phyloP scores from a whole-genome alignment of 2,797 vertebrate species.

The Mergus octosetaceus region DNA sequence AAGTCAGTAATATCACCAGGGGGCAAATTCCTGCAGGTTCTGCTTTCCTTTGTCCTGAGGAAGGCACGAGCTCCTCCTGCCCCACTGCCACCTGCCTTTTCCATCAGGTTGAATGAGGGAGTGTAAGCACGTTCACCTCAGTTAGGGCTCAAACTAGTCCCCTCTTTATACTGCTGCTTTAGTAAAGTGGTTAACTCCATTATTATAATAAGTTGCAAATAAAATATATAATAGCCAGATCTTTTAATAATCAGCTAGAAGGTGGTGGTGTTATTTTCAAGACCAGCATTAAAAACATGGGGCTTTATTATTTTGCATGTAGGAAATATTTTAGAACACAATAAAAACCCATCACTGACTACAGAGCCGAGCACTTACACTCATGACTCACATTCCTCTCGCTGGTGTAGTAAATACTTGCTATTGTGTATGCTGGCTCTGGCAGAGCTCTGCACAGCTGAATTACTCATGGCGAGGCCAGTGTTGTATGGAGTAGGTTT shows the following conservation, averaged over 20 bases:
- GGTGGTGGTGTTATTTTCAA: background rate
- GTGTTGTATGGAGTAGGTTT: background rate
- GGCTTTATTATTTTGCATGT: background rate
- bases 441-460: background rate
- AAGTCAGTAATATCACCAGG: background rate
- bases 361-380: background rate
- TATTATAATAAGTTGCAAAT: background rate
- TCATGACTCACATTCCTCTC: background rate
- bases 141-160: background rate
- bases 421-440: background rate
- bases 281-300: background rate
- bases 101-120: background rate
- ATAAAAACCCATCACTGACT: background rate
- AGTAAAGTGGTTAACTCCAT: background rate
- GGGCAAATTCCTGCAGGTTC: background rate
- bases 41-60: background rate
- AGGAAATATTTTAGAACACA: background rate
- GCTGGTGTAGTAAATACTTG: background rate
- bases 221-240: background rate
- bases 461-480: conserved; percentile 4
- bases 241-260: background rate
- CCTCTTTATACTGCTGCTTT: background rate
- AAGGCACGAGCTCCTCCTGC: background rate
- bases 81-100: background rate
- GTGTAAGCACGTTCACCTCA: background rate